Conservation (phyloP, 2,888 invertebrate species). For the Xanthostigma xanthostigma region DNA sequence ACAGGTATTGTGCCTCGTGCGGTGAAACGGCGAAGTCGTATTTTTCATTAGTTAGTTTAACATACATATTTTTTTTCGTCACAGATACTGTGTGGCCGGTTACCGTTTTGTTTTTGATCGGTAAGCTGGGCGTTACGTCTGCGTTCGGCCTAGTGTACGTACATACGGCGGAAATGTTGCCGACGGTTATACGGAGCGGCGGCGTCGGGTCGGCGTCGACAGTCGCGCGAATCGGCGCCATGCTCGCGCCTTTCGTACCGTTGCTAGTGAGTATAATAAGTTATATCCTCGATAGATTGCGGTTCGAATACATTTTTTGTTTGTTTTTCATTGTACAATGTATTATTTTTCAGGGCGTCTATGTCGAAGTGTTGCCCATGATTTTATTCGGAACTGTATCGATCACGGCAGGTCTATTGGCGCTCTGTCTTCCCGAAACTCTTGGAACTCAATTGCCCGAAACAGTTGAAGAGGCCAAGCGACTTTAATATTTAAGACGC, state of each 20-base stretch:
- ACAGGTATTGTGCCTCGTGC: constrained; percentile 21
- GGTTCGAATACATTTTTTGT: background rate
- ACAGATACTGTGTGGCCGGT: constrained; percentile 35
- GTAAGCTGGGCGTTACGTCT: constrained; percentile 47
- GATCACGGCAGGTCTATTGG: constrained; percentile 33
- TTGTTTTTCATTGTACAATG: background rate
- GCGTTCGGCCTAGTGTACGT: constrained; percentile 48
- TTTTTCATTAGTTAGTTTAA: background rate
- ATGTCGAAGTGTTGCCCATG: constrained; percentile 34
- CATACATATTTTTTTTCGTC: constrained; percentile 10
- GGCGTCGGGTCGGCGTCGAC: constrained; percentile 45
- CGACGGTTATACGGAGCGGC: constrained; percentile 37
- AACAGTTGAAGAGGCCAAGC: constrained; percentile 35
- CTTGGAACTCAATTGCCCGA: constrained; percentile 43
- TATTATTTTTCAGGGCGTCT: constrained; percentile 27
- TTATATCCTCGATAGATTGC: background rate
- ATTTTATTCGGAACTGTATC: constrained; percentile 37
- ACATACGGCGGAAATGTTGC: constrained; percentile 41
- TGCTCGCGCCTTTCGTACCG: constrained; percentile 45
- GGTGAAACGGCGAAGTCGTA: background rate
- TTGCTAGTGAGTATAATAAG: constrained; percentile 30
- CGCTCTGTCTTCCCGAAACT: constrained; percentile 46
- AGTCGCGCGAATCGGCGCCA: constrained; percentile 40
- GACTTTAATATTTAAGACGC: constrained; percentile 11
- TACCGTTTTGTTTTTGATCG: constrained; percentile 39